These are phyloP conservation scores for Hoplodrina blanda DNA, from an alignment of 2,888 invertebrate species.

Conservation along the genomic window DNA sequence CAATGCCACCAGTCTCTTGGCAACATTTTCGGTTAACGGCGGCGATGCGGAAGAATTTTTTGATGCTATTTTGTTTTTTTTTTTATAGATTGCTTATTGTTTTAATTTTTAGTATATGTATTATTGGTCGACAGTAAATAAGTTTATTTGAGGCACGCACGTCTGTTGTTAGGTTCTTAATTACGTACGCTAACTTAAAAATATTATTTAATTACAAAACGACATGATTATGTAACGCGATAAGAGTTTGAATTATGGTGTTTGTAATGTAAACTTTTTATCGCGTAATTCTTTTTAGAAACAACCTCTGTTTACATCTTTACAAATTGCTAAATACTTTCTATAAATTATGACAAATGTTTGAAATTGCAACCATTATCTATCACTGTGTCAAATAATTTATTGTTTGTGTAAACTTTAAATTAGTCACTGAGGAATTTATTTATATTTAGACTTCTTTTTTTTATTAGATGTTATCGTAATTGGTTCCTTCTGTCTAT, in stretches of 20 bases:
- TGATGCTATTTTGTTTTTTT: too few species aligned
- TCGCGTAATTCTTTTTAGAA: slow-evolving; percentile 13
- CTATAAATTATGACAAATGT: slow-evolving; percentile 15
- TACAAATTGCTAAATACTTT: slow-evolving; percentile 10
- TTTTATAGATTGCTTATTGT: too few species aligned
- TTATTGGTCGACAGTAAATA: too few species aligned
- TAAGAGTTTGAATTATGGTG: slow-evolving; percentile 25
- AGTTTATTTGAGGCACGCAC: slow-evolving; percentile 8
- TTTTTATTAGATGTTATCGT: neutral
- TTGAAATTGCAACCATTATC: neutral
- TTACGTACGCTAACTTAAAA: slow-evolving; percentile 1
- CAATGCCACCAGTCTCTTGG: too few species aligned
- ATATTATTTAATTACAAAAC: slow-evolving; percentile 29
- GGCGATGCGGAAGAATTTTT: too few species aligned
- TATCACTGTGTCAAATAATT: neutral
- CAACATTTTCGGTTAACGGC: too few species aligned
- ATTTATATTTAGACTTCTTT: neutral
- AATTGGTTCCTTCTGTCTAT: too few species aligned
- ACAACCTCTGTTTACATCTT: neutral
- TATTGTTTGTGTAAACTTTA: slow-evolving; percentile 13
- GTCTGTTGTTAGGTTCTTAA: neutral
- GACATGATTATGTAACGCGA: slow-evolving; percentile 20
- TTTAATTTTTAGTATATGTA: too few species aligned
- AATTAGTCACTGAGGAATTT: neutral
- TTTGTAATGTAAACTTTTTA: slow-evolving; percentile 31